Evolutionary conservation across 2,797 vertebrate genomes (phyloP), one percentile per base, ranked within the genome.

Genomic region (Lithobates pipiens): DNA sequence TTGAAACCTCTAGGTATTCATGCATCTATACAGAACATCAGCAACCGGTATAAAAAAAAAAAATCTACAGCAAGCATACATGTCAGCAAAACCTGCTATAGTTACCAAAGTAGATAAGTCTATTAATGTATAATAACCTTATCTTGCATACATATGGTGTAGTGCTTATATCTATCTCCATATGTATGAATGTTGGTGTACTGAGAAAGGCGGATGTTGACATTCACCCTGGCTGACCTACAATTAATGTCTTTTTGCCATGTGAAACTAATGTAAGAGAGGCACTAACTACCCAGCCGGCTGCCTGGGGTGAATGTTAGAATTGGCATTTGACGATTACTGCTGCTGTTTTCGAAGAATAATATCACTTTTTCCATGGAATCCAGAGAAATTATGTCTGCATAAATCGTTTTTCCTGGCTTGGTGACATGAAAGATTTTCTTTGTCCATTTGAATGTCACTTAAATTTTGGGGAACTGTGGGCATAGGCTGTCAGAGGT

Each of bases 171-270:
- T 16, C 29, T 29, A 29, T 1, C 13, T 16, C 44, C 10, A 44
- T 44, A 2, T 16, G 36, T 39, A 8, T 39, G 44, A 46, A 46
- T 46, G 44, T 46, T 50, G 13, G 13, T 50, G 42, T 50, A 50
- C 46, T 50, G 46, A 18, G 50, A 54, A 18, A 54, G 16, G 44
- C 44, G 3, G 10, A 54, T 75, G 25, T 18, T 7, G 42, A 16
- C 79, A 72, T 10, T 23, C 44, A 81, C 79, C 79, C 44, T 46
- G 68, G 15, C 39, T 72, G 79, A 72, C 79, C 79, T 69, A 18
- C 16, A 54, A n/a, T 42, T 74, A 36, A 63, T 36, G 5, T 32
- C 5, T 25, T 34, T 6, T 15, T 79, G 34, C 70, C 34, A 23
- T 11, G 39, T 27, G n/a, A 72, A 46, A 5, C 16, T 74, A 9